A percentile compares a stretch with the other conserved stretches of the same genome.
Conservation (phyloP, 2,888 invertebrate species). For the Nephrocerus scutellatus region DNA sequence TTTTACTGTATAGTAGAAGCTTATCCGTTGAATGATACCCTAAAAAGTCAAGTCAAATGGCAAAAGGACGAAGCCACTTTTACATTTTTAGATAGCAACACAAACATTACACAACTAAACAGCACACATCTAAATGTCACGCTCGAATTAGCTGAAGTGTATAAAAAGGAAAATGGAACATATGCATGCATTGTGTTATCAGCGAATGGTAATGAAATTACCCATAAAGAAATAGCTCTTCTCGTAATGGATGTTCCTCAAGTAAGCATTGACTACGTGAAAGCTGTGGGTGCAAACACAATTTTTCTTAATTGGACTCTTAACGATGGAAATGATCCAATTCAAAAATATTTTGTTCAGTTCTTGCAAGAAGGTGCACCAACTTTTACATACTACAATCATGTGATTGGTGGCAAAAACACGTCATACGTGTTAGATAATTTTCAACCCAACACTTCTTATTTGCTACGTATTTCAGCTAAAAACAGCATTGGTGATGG, state of each 20-base stretch:
- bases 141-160: slow-evolving; percentile 53
- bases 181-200: slow-evolving; percentile 52
- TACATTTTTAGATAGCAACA: slow-evolving; percentile 43
- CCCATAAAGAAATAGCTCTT: slow-evolving; percentile 49
- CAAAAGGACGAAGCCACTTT: slow-evolving; percentile 49
- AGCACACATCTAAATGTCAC: slow-evolving; percentile 56
- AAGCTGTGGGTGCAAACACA: slow-evolving; percentile 66
- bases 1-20: slow-evolving; percentile 55
- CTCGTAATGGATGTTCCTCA: slow-evolving; percentile 64
- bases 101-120: slow-evolving; percentile 47
- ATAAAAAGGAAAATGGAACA: slow-evolving; percentile 67
- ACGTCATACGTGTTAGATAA: slow-evolving; percentile 63
- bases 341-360: slow-evolving; percentile 55
- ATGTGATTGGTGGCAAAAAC: slow-evolving; percentile 57
- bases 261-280: slow-evolving; percentile 63
- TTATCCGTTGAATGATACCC: slow-evolving; percentile 51
- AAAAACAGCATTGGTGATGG: slow-evolving; percentile 59
- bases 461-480: slow-evolving; percentile 61
- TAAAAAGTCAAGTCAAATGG: slow-evolving; percentile 49
- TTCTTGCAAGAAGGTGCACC: slow-evolving; percentile 53
- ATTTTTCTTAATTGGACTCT: slow-evolving; percentile 80
- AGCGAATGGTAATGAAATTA: slow-evolving; percentile 36
- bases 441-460: slow-evolving; percentile 59
- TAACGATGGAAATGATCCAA: slow-evolving; percentile 65
- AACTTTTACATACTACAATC: slow-evolving; percentile 54